Evolutionary conservation across 2,888 invertebrate species (phyloP).

Genomic region (Choreutis nemorana): DNA sequence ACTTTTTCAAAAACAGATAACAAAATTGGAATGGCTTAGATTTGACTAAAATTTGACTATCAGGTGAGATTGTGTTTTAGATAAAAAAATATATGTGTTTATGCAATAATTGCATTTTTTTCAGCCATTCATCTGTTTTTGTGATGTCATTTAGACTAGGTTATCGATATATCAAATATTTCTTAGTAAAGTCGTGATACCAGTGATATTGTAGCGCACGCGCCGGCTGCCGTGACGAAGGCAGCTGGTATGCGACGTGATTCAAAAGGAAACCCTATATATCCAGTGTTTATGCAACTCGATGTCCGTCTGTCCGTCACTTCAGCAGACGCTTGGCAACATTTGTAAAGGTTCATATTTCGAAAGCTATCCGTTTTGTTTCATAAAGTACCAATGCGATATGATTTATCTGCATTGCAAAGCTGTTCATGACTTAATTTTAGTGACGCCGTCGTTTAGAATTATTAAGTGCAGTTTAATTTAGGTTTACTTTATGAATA

Average conservation of each 20-base stretch:
- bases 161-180: slow-evolving; percentile 33
- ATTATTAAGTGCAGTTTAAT: too few relatives aligned
- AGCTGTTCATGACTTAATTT: too few relatives aligned
- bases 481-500: too few relatives aligned
- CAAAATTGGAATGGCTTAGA: slow-evolving; percentile 31
- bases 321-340: slow-evolving; percentile 34
- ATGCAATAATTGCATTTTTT: too few relatives aligned
- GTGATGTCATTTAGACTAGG: slow-evolving; percentile 31
- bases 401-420: too few relatives aligned
- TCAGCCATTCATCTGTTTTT: slow-evolving; percentile 30
- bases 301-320: slow-evolving; percentile 45
- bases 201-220: slow-evolving; percentile 46
- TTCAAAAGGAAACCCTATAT: slow-evolving; percentile 62
- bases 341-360: slow-evolving; percentile 17
- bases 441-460: too few relatives aligned
- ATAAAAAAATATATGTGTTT: too few relatives aligned
- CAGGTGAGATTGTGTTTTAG: too few relatives aligned
- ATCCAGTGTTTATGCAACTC: slow-evolving; percentile 55
- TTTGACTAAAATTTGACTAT: too few relatives aligned
- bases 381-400: too few relatives aligned
- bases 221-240: slow-evolving; percentile 50
- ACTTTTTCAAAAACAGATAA: too few relatives aligned
- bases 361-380: too few relatives aligned
- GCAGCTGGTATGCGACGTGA: slow-evolving; percentile 59
- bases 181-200: slow-evolving; percentile 37